These are phyloP conservation scores for Pterocles burchelli DNA, from an alignment of 2,113 vertebrate species.

Conservation along the genomic window DNA sequence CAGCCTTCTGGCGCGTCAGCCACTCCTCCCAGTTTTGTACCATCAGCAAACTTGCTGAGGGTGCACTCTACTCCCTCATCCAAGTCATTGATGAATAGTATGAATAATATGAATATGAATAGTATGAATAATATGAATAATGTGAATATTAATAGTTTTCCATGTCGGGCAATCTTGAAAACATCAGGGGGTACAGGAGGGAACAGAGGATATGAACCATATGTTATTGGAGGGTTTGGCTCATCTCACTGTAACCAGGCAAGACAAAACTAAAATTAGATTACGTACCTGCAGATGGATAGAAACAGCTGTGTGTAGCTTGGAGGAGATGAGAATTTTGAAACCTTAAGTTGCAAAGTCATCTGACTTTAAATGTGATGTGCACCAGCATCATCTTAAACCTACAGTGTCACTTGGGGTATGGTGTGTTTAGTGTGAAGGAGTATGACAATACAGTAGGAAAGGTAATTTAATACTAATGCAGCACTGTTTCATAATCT, in stretches of 20 bases:
- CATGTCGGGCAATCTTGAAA: constrained; percentile 74
- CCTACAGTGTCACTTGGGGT: neutral
- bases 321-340: neutral
- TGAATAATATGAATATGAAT: too few relatives aligned
- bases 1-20: too few relatives aligned
- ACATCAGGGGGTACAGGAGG: constrained; percentile 53
- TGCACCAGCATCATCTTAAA: constrained; percentile 15
- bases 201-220: constrained; percentile 64
- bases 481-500: neutral
- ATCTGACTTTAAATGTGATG: constrained; percentile 3
- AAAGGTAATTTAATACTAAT: constrained; percentile 1
- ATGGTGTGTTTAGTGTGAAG: neutral
- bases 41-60: too few relatives aligned
- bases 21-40: too few relatives aligned
- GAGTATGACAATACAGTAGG: neutral
- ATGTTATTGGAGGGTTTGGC: constrained; percentile 28
- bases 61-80: too few relatives aligned
- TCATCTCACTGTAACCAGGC: neutral
- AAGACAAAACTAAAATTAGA: constrained; percentile 21
- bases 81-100: too few relatives aligned
- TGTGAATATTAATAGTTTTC: constrained; percentile 74
- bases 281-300: constrained; percentile 13
- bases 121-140: too few relatives aligned
- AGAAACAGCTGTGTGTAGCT: neutral
- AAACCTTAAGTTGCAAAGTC: constrained; percentile 17